Percentiles rank a stretch among this genome's conserved stretches.
phyloP scores from a whole-genome alignment of 92 coral and sea anemone species.

The Palythoa heliodiscus region DNA sequence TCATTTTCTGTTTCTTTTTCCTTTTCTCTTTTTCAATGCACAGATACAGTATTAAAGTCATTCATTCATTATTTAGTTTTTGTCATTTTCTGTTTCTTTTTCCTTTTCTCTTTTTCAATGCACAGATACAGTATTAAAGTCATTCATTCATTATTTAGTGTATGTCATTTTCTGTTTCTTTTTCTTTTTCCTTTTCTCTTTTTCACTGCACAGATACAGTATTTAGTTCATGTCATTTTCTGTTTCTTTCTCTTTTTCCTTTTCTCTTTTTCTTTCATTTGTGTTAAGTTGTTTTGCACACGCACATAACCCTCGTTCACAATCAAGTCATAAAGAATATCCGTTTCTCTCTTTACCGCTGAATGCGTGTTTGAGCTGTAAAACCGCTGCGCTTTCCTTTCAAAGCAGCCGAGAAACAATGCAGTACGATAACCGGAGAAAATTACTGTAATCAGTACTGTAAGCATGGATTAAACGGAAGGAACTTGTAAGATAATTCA shows the following conservation, averaged over 20 bases:
- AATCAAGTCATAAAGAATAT: too few species aligned
- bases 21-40: background rate
- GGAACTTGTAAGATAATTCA: too few species aligned
- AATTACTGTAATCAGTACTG: too few species aligned
- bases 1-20: background rate
- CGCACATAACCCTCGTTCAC: background rate
- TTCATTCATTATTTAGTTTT: too few species aligned
- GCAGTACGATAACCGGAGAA: too few species aligned
- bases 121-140: background rate
- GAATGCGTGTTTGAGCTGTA: too few species aligned
- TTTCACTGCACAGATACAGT: constrained; percentile 6
- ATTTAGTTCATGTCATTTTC: background rate
- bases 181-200: background rate
- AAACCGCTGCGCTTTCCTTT: too few species aligned
- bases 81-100: constrained; percentile 11
- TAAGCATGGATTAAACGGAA: too few species aligned
- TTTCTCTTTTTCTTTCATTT: background rate
- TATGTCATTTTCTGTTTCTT: constrained; percentile 12
- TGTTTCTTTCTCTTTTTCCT: constrained; percentile 9
- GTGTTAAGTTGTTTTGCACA: background rate
- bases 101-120: background rate
- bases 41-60: background rate
- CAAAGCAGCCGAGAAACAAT: too few species aligned
- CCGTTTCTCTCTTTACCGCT: too few species aligned
- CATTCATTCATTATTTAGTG: too few species aligned